Evolutionary conservation across 2,888 invertebrate species (phyloP), one percentile per base, ranked within the genome.

Genomic region (Mesorhabditis sp.): DNA sequence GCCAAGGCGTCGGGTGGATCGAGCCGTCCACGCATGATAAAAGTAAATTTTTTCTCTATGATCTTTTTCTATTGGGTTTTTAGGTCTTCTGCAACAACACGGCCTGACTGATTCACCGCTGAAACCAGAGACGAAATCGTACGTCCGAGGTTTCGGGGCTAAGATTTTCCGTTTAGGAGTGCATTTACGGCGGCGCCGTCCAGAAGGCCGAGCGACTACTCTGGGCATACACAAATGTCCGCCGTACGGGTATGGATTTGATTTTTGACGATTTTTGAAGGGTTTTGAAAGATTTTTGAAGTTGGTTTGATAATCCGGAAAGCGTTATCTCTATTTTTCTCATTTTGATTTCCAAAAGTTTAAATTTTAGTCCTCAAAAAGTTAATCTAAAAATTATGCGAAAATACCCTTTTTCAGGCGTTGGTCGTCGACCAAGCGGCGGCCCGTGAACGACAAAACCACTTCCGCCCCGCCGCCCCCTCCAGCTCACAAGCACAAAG

Each of bases 11-110:
- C 58, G 58, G 58, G 10, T 50, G 58, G 58, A 50, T 50, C 58
- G 58, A 50, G 58, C 58, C 58, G 10, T 50, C 58, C 58, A 50
- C 58, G n/a, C 58, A 50, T 50, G 58, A 50, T 10, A 50, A 50
- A 50, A n/a, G 58, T 50, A n/a, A 50, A 50, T 50, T 13, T 50
- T 50, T 13, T 28, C 28, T 50, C 58, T 50, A 50, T 13, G 58
- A 13, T 10, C n/a, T 2, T 2, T 50, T 10, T 50, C 58, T 2
- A 1, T 13, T 50, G 58, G 10, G 2, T 50, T 50, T 50, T n/a
- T 2, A 50, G 58, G 58, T 13, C 58, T 50, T 50, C 2, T 50
- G n/a, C 58, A 50, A 50, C 58, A 50, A 50, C 58, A 50, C 58
- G 58, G 58, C n/a, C 58, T 50, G 7, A n/a, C 58, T n/a, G 58